Evolutionary conservation across 2,113 vertebrate genomes (phyloP), one percentile per base, ranked within the genome.

Genomic region (Chloebia gouldiae): DNA sequence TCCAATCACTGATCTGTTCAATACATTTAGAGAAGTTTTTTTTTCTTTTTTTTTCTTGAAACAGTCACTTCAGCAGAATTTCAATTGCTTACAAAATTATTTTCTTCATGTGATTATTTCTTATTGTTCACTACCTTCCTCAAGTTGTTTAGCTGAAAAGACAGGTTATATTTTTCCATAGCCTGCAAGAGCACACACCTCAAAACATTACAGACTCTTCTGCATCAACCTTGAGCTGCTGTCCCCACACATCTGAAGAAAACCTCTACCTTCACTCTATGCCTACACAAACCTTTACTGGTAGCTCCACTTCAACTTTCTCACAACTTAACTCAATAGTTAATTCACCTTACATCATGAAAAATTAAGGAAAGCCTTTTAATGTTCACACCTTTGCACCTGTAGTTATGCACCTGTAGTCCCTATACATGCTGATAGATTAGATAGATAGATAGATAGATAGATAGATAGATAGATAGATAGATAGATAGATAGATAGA

Each of bases 1-100:
- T 96, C 91, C 81, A 96, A 13, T 54, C 14, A 14, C 53, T 81
- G 56, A 87, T 88, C 91, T 93, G 87, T 60, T 91, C 68, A 91
- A 87, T 94, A 68, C 45, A 96, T 90, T 93, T 95, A 33, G 37
- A 95, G 93, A 87, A 79, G 3, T 1, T 61, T 5, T 1, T 35
- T 56, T 33, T 28, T 13, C 31, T 10, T 70, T 50, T 11, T 70
- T 50, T 27, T 59, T 23, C 19, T 81, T 65, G 39, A 49, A 93
- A 75, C 10, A 7, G 14, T 49, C 39, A 59, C 9, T 71, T 69
- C 3, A 18, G 21, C 49, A 80, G 60, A 93, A 81, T 61, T 81
- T 60, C 45, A 30, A 24, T 64, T 81, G 42, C 28, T 54, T 85
- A 40, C 12, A 88, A 39, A 93, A 75, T 64, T 82, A 37, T 63